These are phyloP conservation scores for Melanaphis sacchari DNA, from an alignment of 1,140 invertebrate species.

Conservation along the genomic window DNA sequence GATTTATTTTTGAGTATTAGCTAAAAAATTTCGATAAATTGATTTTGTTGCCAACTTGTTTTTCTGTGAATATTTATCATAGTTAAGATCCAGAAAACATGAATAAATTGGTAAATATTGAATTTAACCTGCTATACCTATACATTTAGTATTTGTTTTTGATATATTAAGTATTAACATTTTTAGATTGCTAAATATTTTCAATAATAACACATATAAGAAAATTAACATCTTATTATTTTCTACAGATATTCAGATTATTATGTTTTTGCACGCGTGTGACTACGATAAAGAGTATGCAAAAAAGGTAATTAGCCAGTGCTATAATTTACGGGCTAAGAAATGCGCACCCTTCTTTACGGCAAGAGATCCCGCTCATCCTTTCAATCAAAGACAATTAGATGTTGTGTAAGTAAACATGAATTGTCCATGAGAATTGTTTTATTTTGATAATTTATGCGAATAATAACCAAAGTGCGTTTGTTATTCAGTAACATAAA, in stretches of 20 bases:
- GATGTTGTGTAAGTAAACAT: constrained; percentile 66
- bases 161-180: not conserved
- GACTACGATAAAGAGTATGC: constrained; percentile 70
- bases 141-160: not conserved
- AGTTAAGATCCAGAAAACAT: not conserved
- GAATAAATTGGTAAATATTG: not conserved
- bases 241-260: constrained; percentile 64
- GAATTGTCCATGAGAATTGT: not conserved
- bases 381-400: constrained; percentile 65
- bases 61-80: constrained; percentile 12
- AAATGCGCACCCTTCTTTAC: constrained; percentile 68
- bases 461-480: not conserved
- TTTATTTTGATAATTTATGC: not conserved
- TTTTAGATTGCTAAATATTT: not conserved
- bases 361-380: constrained; percentile 67
- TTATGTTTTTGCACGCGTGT: constrained; percentile 72
- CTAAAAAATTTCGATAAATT: not conserved
- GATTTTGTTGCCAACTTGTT: not conserved
- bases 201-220: not conserved
- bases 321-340: constrained; percentile 71
- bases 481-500: constrained; percentile 6
- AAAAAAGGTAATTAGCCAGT: constrained; percentile 71
- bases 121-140: not conserved
- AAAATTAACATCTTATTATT: not conserved
- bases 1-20: not conserved